These are phyloP conservation scores for Gerosis bhagava DNA, from an alignment of 2,888 invertebrate genomes.

Conservation along the genomic window DNA sequence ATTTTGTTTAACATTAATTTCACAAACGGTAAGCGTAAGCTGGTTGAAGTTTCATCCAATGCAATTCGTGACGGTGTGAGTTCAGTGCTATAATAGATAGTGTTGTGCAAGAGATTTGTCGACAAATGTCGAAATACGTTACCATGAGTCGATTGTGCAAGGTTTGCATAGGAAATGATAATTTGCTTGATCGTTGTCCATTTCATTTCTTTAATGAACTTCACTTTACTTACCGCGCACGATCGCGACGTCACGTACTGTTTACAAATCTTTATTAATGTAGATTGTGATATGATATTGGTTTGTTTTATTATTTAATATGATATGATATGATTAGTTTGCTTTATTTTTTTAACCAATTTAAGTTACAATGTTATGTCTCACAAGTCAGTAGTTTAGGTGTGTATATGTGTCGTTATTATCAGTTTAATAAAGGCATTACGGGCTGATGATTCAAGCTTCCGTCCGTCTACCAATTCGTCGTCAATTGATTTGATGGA, in stretches of 20 bases:
- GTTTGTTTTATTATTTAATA: no score
- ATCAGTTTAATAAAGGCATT: no score
- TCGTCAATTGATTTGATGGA: no score
- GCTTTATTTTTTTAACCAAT: no score
- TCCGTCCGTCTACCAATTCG: no score
- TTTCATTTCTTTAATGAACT: conserved; percentile 30
- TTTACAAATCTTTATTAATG: conserved; percentile 14
- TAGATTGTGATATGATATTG: conserved; percentile 7
- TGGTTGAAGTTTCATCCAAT: conserved; percentile 52
- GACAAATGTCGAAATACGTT: conserved; percentile 43
- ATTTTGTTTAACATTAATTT: conserved; percentile 29
- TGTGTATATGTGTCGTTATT: no score
- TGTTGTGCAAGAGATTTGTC: conserved; percentile 66
- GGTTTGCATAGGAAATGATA: conserved; percentile 29
- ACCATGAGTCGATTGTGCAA: conserved; percentile 46
- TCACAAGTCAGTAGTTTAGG: no score
- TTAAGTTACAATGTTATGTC: no score
- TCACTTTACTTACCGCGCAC: conserved; percentile 12
- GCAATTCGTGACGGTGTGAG: conserved; percentile 54
- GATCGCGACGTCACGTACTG: conserved; percentile 11
- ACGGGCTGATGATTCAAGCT: no score
- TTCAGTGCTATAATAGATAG: conserved; percentile 63
- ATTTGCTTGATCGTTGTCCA: conserved; percentile 32
- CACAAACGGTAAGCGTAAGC: conserved; percentile 36
- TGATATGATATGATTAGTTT: no score